Percentiles rank a stretch among this genome's conserved stretches.
phyloP scores from a whole-genome alignment of 2,888 invertebrate species.

The Callosobruchus maculatus region DNA sequence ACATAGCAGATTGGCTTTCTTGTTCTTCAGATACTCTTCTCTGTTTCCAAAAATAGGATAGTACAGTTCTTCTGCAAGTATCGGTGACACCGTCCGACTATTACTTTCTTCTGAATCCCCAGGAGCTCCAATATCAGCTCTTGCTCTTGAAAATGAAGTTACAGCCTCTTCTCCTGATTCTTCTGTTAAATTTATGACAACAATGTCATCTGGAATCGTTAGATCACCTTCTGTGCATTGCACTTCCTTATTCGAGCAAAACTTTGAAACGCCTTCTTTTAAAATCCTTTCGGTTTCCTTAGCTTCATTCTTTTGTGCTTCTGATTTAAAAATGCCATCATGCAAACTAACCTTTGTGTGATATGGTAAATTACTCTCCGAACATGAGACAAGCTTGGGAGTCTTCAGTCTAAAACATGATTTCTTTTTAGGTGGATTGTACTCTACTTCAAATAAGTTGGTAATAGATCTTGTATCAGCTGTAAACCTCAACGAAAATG shows the following conservation, averaged over 20 bases:
- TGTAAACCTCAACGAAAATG: conserved; percentile 13
- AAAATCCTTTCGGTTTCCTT: neutral
- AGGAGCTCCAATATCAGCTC: neutral
- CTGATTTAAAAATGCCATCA: conserved; percentile 15
- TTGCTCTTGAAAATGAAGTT: neutral
- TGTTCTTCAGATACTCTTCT: neutral
- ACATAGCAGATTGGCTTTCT: neutral
- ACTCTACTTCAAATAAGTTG: conserved; percentile 18
- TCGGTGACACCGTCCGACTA: neutral
- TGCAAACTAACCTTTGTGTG: conserved; percentile 18
- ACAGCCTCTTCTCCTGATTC: conserved; percentile 1
- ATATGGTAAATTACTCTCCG: conserved; percentile 20
- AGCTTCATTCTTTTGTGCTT: neutral
- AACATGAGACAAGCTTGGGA: conserved; percentile 14
- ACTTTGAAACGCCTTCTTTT: conserved; percentile 2
- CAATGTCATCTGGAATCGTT: neutral
- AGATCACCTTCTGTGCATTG: conserved; percentile 6
- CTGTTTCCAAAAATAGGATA: neutral
- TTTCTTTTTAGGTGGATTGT: conserved; percentile 24
- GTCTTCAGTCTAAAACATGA: conserved; percentile 18
- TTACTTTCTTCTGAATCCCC: neutral
- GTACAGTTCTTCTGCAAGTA: neutral
- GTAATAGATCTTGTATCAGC: conserved; percentile 9
- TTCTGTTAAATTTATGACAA: conserved; percentile 3
- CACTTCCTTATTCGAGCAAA: conserved; percentile 13